Evolutionary conservation across 2,888 invertebrate genomes (phyloP), one percentile per base, ranked within the genome.

Genomic region (Chrysotoxum bicinctum): DNA sequence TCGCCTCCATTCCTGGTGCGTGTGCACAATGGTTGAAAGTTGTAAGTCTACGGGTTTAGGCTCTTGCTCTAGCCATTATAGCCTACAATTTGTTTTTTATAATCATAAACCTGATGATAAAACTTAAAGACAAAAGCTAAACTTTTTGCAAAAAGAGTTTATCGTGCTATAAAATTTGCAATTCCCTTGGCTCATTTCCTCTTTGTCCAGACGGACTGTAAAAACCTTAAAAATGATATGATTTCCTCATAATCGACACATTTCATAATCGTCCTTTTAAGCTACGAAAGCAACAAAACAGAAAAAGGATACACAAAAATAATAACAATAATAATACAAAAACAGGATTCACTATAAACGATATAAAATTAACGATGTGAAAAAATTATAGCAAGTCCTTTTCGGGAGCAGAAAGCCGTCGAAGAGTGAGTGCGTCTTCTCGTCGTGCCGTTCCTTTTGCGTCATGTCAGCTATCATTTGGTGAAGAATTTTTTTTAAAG

Each of bases 291-390:
- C 14, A 50, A 52, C 2, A 50, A 10, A 64, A 50, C 12, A 66
- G 12, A 3, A 40, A 43, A 50, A 45, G 37, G 35, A 64, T 35
- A 45, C 12, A 40, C 30, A 40, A 54, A 54, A 10, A 32, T 37
- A 30, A 50, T 19, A n/a, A n/a, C n/a, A 10, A 60, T 60, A 68
- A 21, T 21, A 60, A 68, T 43, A 60, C 10, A 48, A 66, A 35
- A 66, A 66, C 48, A 30, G 72, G 40, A 83, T 73, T 73, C 68
- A 84, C 80, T 73, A 58, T 58, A 80, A 85, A 69, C 58, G 84
- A 85, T 85, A 81, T 72, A 85, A 81, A 81, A 81, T 85, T 80
- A 85, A 85, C 76, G 84, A 85, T 56, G 76, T 54, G 23, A 35
- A 85, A 76, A 76, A 76, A 80, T 43, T 76, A n/a, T n/a, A 76